Evolutionary conservation across 2,113 vertebrate species (phyloP).

Genomic region (Dromaius novaehollandiae): DNA sequence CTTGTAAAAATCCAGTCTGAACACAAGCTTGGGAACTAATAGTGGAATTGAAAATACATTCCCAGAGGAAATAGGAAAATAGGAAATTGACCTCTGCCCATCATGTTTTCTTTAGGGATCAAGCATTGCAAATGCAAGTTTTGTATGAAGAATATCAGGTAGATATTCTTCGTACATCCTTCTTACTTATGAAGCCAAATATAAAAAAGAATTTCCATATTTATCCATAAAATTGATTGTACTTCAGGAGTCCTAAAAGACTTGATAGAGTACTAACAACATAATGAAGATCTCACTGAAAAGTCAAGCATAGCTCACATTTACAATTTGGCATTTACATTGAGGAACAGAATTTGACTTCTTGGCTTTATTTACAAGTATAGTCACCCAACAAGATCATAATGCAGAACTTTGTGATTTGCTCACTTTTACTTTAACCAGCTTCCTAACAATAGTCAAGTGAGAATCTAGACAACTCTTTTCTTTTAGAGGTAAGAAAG

Average conservation of each 20-base stretch:
- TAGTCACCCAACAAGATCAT: background rate
- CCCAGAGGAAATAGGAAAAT: background rate
- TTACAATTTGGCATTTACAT: background rate
- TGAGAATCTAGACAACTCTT: background rate
- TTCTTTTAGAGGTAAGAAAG: background rate
- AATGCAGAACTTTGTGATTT: background rate
- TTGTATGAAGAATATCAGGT: background rate
- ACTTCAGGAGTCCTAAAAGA: background rate
- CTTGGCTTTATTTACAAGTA: background rate
- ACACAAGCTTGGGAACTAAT: background rate
- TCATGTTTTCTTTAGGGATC: background rate
- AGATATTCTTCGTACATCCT: background rate
- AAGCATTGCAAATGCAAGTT: background rate
- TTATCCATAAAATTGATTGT: background rate
- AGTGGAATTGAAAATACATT: background rate
- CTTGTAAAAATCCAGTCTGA: background rate
- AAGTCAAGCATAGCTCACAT: background rate
- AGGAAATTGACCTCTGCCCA: background rate
- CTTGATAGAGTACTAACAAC: background rate
- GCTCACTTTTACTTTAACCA: background rate
- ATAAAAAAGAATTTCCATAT: background rate
- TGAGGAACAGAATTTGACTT: background rate
- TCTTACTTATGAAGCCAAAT: background rate
- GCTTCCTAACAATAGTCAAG: background rate
- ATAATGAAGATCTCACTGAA: background rate